Evolutionary conservation across 2,113 vertebrate species (phyloP).

Genomic region (Equus przewalskii): DNA sequence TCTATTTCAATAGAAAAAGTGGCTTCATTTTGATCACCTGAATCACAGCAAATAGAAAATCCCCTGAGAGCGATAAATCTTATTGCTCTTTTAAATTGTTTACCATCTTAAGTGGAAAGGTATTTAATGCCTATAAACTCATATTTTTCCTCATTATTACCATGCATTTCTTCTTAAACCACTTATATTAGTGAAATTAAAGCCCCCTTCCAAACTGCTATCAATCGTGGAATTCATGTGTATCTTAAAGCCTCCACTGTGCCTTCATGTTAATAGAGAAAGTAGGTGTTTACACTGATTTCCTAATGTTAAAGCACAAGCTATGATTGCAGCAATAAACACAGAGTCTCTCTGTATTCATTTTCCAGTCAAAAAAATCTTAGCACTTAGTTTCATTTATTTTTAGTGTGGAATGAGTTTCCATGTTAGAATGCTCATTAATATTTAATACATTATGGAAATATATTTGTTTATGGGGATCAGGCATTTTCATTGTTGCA

Average conservation of each 20-base stretch:
- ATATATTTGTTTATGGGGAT: conserved; percentile 60
- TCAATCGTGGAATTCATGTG: conserved; percentile 12
- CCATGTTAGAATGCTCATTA: conserved; percentile 60
- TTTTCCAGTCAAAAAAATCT: conserved; percentile 62
- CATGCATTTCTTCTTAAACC: neutral
- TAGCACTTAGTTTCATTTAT: conserved; percentile 67
- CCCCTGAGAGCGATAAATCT: neutral
- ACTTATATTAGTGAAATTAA: neutral
- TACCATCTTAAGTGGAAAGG: neutral
- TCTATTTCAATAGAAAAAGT: conserved; percentile 10
- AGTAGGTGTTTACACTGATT: conserved; percentile 72
- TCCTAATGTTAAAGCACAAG: conserved; percentile 70
- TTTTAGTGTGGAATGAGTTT: conserved; percentile 62
- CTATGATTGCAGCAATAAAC: conserved; percentile 72
- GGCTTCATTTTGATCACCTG: neutral
- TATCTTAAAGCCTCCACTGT: conserved; percentile 26
- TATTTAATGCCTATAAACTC: neutral
- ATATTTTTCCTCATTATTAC: neutral
- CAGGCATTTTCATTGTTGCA: conserved; percentile 56
- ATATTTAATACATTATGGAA: conserved; percentile 69
- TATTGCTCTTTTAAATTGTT: conserved; percentile 26
- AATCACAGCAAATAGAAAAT: conserved; percentile 30
- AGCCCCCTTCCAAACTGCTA: neutral
- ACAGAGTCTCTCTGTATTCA: conserved; percentile 51
- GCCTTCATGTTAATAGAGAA: conserved; percentile 72